Percentiles rank a stretch among this genome's conserved stretches.
These are phyloP conservation scores for Diarsia brunnea DNA, from an alignment of 2,888 invertebrate genomes.

Conservation along the genomic window DNA sequence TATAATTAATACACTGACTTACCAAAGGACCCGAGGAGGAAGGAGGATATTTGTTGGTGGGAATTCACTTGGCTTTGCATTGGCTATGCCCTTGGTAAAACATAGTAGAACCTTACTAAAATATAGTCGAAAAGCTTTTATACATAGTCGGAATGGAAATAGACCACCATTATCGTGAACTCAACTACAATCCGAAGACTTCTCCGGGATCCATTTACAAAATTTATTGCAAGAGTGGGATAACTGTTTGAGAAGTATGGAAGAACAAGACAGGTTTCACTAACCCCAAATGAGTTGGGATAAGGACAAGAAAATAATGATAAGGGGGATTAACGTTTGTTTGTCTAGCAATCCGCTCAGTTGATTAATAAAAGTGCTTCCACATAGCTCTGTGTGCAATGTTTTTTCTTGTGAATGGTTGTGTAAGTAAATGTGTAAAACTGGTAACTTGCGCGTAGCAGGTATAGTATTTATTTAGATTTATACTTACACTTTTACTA, in stretches of 20 bases:
- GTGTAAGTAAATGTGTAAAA: slow-evolving; percentile 32
- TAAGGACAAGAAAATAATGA: too few relatives aligned
- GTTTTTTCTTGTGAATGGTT: slow-evolving; percentile 27
- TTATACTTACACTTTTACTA: too few relatives aligned
- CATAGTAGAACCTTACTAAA: background rate
- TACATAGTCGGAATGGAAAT: background rate
- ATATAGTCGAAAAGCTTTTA: background rate
- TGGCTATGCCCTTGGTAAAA: background rate
- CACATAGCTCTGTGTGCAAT: background rate
- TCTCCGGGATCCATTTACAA: background rate
- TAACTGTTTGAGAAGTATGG: background rate
- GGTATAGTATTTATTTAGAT: too few relatives aligned
- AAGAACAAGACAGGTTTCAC: too few relatives aligned
- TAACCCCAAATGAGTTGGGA: too few relatives aligned
- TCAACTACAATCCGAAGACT: background rate
- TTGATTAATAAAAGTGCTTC: background rate
- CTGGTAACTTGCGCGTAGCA: slow-evolving; percentile 14
- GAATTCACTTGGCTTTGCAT: background rate
- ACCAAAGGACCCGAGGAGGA: background rate
- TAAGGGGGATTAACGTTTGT: too few relatives aligned
- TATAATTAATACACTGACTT: background rate
- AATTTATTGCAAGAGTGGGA: background rate
- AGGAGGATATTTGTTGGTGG: background rate
- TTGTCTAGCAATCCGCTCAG: too few relatives aligned
- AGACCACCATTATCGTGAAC: background rate